These are phyloP conservation scores for Odontamblyopus lacepedii DNA, from an alignment of 2,797 vertebrate species.

Conservation along the genomic window DNA sequence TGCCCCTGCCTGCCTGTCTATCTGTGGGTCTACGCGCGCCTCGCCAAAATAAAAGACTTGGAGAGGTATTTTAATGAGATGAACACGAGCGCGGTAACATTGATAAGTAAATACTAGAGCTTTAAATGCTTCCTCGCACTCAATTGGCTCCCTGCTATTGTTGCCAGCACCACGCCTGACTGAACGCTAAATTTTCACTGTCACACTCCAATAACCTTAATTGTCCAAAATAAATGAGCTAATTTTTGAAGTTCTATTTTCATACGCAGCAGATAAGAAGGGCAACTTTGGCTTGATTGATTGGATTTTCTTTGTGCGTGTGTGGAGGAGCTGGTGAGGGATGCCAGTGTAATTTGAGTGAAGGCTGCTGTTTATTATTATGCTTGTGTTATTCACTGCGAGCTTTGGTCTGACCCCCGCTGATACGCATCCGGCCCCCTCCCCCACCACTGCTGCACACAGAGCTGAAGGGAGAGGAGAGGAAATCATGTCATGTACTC, in stretches of 20 bases:
- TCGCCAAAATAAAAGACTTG: conserved; percentile 68
- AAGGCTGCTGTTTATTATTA: conserved; percentile 77
- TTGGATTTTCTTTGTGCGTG: conserved; percentile 85
- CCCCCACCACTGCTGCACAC: conserved; percentile 45
- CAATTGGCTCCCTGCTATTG: conserved; percentile 84
- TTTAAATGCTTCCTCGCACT: conserved; percentile 90
- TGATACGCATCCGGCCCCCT: conserved; percentile 73
- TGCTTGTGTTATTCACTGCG: conserved; percentile 72
- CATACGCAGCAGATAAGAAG: conserved; percentile 89
- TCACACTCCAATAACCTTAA: conserved; percentile 99
- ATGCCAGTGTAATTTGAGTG: conserved; percentile 72
- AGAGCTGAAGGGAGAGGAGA: conserved; percentile 10
- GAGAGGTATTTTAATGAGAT: conserved; percentile 86
- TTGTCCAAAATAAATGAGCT: conserved; percentile 99
- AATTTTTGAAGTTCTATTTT: conserved; percentile 98
- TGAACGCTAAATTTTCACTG: conserved; percentile 93
- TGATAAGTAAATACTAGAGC: conserved; percentile 96
- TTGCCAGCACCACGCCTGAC: conserved; percentile 85
- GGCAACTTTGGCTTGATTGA: conserved; percentile 88
- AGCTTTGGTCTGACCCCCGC: conserved; percentile 74
- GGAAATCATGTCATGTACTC: background rate
- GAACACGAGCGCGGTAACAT: conserved; percentile 88
- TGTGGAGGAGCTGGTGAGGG: conserved; percentile 57
- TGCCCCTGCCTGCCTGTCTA: conserved; percentile 67
- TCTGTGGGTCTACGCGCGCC: conserved; percentile 37